These are phyloP conservation scores for Ctenopoma multispine DNA, from an alignment of 2,797 vertebrate genomes.

Conservation along the genomic window DNA sequence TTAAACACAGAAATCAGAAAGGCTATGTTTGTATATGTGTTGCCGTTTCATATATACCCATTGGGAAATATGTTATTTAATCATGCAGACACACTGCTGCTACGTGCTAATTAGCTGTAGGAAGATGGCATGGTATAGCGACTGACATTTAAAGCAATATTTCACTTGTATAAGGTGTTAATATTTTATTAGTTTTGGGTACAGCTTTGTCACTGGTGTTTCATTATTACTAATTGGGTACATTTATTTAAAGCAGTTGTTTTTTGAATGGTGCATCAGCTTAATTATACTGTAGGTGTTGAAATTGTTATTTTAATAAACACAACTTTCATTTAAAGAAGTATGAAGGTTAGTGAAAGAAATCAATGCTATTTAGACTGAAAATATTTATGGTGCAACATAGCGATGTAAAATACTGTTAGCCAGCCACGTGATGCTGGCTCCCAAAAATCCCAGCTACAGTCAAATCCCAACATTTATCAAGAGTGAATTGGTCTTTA, in stretches of 20 bases:
- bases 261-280: not conserved
- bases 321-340: not conserved
- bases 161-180: conserved; percentile 15
- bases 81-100: conserved; percentile 18
- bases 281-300: not conserved
- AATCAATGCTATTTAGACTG: not conserved
- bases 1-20: conserved; percentile 2
- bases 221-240: not conserved
- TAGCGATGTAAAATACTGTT: no score
- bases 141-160: conserved; percentile 11
- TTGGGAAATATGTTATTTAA: conserved; percentile 7
- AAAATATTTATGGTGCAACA: not conserved
- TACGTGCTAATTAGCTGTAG: conserved; percentile 38
- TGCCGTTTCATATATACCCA: not conserved
- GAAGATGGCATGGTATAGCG: conserved; percentile 4
- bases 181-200: conserved; percentile 16
- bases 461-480: no score
- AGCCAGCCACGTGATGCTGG: no score
- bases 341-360: not conserved
- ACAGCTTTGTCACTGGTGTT: not conserved
- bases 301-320: not conserved
- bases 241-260: not conserved
- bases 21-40: no score
- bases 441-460: no score
- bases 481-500: no score